Percentiles rank a stretch among this genome's conserved stretches.
These are phyloP conservation scores for Cygnus olor DNA, from an alignment of 2,797 vertebrate species.

Conservation along the genomic window DNA sequence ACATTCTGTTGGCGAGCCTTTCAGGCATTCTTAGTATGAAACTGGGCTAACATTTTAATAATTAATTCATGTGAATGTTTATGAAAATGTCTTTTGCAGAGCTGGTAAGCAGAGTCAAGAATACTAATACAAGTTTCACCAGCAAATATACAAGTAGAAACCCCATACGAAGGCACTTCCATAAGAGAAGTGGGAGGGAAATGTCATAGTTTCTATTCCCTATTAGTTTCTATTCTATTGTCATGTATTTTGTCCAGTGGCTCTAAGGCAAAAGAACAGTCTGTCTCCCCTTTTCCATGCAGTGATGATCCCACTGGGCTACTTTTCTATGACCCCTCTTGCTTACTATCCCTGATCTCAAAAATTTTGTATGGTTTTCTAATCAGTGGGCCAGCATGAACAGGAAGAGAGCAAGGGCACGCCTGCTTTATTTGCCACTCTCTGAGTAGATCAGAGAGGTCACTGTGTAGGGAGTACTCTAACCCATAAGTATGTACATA, in stretches of 20 bases:
- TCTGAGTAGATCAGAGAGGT: too few species aligned
- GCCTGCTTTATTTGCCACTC: neutral
- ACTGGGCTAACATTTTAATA: constrained; percentile 1
- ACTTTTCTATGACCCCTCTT: neutral
- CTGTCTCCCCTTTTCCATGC: neutral
- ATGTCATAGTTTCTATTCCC: neutral
- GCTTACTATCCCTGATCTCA: neutral
- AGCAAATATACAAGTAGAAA: neutral
- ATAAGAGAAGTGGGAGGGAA: neutral
- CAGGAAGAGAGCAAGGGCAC: neutral
- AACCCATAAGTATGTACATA: neutral
- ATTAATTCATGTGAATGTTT: neutral
- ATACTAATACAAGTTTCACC: neutral
- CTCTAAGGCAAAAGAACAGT: neutral
- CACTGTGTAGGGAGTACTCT: neutral
- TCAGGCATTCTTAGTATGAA: constrained; percentile 5
- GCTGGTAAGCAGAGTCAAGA: constrained; percentile 3
- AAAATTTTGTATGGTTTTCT: neutral
- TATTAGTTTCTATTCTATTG: neutral
- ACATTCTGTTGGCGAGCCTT: neutral
- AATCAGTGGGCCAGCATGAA: neutral
- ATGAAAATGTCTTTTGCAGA: neutral
- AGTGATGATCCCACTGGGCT: neutral
- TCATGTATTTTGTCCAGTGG: neutral
- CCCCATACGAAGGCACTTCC: neutral